Percentiles rank a stretch among this genome's conserved stretches.
phyloP scores from a whole-genome alignment of 2,797 vertebrate genomes.

The Gymnopithys bicolor region DNA sequence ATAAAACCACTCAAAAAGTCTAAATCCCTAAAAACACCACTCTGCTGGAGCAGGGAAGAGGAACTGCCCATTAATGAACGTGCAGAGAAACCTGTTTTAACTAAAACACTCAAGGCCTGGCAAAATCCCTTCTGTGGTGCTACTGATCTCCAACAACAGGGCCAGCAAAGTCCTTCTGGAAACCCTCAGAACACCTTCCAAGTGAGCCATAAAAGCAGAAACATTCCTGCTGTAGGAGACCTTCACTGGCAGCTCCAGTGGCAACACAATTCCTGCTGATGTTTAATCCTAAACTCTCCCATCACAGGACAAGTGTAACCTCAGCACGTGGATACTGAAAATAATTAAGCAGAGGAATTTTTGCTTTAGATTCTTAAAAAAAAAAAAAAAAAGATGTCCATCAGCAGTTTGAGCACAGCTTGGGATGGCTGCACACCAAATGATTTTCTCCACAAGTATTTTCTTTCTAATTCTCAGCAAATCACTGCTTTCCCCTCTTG shows the following conservation, averaged over 20 bases:
- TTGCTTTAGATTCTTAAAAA: background rate
- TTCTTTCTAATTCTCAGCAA: background rate
- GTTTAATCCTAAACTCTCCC: background rate
- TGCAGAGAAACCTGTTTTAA: background rate
- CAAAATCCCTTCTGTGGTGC: background rate
- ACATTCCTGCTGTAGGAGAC: background rate
- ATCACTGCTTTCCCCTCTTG: background rate
- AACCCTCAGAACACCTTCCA: background rate
- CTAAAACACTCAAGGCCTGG: background rate
- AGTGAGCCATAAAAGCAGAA: background rate
- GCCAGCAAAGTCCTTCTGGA: background rate
- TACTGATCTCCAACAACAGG: constrained; percentile 29
- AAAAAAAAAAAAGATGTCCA: background rate
- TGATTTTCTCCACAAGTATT: background rate
- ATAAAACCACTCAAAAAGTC: background rate
- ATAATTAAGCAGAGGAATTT: background rate
- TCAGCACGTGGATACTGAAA: background rate
- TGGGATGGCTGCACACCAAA: background rate
- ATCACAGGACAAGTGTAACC: background rate
- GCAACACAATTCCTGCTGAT: background rate
- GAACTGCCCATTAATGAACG: background rate
- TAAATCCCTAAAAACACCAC: constrained; percentile 5
- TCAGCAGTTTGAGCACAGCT: background rate
- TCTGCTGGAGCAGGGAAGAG: background rate
- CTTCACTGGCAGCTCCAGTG: background rate